Evolutionary conservation across 2,797 vertebrate genomes (phyloP).

Genomic region (Kryptolebias ocellatus): DNA sequence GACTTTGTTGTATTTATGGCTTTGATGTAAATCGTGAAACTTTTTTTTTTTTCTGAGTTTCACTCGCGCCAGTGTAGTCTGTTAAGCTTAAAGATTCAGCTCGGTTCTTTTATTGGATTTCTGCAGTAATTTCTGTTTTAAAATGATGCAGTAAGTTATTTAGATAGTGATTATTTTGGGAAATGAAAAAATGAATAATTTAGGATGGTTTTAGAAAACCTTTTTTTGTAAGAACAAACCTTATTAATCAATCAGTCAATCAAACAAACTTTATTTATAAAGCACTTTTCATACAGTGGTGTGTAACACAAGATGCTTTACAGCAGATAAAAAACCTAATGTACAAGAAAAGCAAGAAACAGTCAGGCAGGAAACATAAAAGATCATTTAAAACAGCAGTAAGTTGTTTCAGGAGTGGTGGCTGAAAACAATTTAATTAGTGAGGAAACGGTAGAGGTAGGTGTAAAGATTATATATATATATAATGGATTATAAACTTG

Average conservation of each 20-base stretch:
- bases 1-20: slow-evolving; percentile 63
- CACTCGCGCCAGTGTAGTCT: slow-evolving; percentile 22
- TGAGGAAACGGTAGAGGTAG: too few relatives aligned
- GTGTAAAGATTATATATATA: too few relatives aligned
- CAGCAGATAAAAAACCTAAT: background rate
- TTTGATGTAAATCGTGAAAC: slow-evolving; percentile 77
- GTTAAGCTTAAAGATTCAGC: slow-evolving; percentile 26
- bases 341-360: background rate
- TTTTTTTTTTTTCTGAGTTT: slow-evolving; percentile 48
- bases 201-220: background rate
- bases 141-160: background rate
- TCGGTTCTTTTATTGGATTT: background rate
- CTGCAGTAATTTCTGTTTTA: background rate
- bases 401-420: too few relatives aligned
- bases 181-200: background rate
- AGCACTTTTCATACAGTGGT: too few relatives aligned
- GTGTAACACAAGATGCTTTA: too few relatives aligned
- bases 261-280: too few relatives aligned
- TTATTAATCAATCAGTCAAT: background rate
- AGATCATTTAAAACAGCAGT: too few relatives aligned
- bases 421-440: too few relatives aligned
- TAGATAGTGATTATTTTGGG: background rate
- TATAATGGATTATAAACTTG: too few relatives aligned
- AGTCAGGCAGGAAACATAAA: too few relatives aligned
- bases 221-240: background rate